A percentile compares a stretch with the other conserved stretches of the same genome.
Evolutionary conservation across 2,888 invertebrate genomes (phyloP).

Genomic region (Dolichomitus sp.): DNA sequence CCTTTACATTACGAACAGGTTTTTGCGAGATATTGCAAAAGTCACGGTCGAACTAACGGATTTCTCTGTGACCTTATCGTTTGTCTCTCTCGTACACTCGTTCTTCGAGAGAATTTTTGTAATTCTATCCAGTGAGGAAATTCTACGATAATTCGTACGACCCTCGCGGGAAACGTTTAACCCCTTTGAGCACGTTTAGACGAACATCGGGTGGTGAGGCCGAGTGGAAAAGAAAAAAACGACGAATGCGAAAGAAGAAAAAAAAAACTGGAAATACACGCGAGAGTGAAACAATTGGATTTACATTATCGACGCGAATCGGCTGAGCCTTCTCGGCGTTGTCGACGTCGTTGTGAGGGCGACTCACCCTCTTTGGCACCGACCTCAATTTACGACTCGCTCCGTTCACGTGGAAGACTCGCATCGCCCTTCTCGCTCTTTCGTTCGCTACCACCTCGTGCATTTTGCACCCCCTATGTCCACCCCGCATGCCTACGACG

Average conservation of each 20-base stretch:
- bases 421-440: slow-evolving; percentile 29
- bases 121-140: neutral
- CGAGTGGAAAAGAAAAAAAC: slow-evolving; percentile 18
- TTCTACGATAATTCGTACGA: slow-evolving; percentile 3
- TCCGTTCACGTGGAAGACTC: slow-evolving; percentile 69
- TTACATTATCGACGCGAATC: slow-evolving; percentile 66
- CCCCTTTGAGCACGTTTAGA: slow-evolving; percentile 39
- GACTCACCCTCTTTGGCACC: slow-evolving; percentile 69
- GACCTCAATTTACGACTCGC: slow-evolving; percentile 77
- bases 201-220: neutral
- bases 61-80: slow-evolving; percentile 9
- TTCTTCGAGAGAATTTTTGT: neutral
- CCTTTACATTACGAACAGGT: neutral
- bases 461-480: slow-evolving; percentile 18
- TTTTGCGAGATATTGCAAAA: neutral
- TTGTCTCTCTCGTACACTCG: neutral
- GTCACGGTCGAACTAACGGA: slow-evolving; percentile 6
- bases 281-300: slow-evolving; percentile 65
- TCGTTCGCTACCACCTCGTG: slow-evolving; percentile 32
- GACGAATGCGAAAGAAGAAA: slow-evolving; percentile 4
- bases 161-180: slow-evolving; percentile 22
- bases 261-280: slow-evolving; percentile 46
- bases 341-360: slow-evolving; percentile 41
- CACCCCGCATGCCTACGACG: slow-evolving; percentile 39
- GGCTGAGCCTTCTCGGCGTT: slow-evolving; percentile 51